Evolutionary conservation across 2,113 vertebrate genomes (phyloP), one percentile per base, ranked within the genome.

Genomic region (Notechis scutatus): DNA sequence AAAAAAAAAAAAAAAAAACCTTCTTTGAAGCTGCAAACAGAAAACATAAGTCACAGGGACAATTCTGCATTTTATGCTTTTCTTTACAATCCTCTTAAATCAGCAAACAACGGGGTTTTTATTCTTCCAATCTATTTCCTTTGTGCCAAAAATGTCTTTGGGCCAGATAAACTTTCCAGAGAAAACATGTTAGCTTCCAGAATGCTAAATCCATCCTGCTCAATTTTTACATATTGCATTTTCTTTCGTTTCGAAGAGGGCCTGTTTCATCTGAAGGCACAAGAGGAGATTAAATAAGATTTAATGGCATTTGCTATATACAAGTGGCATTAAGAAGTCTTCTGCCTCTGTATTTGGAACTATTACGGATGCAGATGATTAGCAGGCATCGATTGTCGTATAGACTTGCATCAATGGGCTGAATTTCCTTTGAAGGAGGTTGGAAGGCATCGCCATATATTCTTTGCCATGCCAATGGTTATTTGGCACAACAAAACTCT

Each of bases 141-240:
- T 96, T 96, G 91, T 98, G 97, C 97, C 97, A 94, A 96, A 87
- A 95, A 94, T 45, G 95, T 96, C 96, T 97, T 92, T 96, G 97
- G 95, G 95, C 95, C 96, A 98, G 97, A 97, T 97, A 97, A 97
- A 97, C 97, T 97, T 97, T 97, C 97, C 97, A 97, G 96, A 97
- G 96, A 98, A 98, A 98, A 98, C 95, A 97, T 96, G 97, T 97
- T 97, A 96, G 95, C 97, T 97, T 98, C 97, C 97, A 97, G 97
- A 97, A 96, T 94, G 95, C 95, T 96, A 95, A 97, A 94, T 95
- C 96, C 20, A 9, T 11, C n/a, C 15, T 10, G 45, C 61, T 21
- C 9, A 97, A 94, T 95, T 96, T 95, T 96, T 95, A 97, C 94
- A 95, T 96, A 96, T 96, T 69, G 29, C 12, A 4, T 15, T 69